Base-by-base conservation (phyloP, 1,140 invertebrate genomes). In the Cydia strobilella region DNA sequence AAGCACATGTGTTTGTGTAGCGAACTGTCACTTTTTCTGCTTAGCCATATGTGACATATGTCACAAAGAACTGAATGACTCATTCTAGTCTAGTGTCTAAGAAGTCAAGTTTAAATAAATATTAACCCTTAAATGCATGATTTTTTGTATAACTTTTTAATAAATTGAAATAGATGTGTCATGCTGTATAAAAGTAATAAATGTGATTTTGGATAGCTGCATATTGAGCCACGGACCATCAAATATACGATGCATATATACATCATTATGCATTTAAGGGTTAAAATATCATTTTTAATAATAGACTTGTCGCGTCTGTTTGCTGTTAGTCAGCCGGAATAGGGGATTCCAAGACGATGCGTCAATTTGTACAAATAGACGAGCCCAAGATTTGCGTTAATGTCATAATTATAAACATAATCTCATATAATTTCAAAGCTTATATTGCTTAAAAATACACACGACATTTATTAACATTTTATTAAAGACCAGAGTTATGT, bases 281-380 rank as follows among this genome's bases (percentile, higher is more conserved):
- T n/a, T n/a, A n/a, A 69, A 51, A 51, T n/a, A 1, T 51, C 31
- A 69, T 31, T 42, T 69, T 39, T 69, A 69, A 20, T 66, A 20
- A 42, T 42, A 66, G 23, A n/a, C 25, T n/a, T 15, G 27, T 66
- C 63, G 15, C 12, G 65, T 27, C 13, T 69, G 27, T 69, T 69
- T 69, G 65, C 65, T 42, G 18, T 69, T 42, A 69, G 65, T 69
- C 65, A 69, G 35, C 65, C 54, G 31, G 35, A 69, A 69, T 35
- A 18, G 65, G 15, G 54, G 42, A 63, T 63, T n/a, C 63, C 27
- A 7, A 18, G 27, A 15, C 31, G 13, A 18, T 69, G 65, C 31
- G 65, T 69, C n/a, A 69, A 69, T 31, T 9, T 69, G 13, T 35
- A 35, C n/a, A 69, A 39, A 69, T 27, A 69, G 31, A 42, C 13